Evolutionary conservation across 1,140 invertebrate genomes (phyloP), one percentile per base, ranked within the genome.

Genomic region (Odontomachus brunneus): DNA sequence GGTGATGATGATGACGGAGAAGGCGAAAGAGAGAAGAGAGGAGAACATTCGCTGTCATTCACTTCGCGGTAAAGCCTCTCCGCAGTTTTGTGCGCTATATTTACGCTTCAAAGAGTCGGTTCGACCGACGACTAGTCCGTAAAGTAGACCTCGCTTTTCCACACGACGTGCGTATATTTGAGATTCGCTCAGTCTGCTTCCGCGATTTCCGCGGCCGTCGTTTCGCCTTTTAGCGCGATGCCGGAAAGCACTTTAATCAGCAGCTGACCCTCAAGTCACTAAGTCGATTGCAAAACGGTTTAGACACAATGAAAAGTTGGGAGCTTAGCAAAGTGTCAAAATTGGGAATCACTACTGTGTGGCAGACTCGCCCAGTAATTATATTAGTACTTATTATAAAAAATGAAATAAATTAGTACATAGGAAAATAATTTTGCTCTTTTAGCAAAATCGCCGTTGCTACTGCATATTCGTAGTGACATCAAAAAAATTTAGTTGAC

Each of bases 21-120:
- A 67, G 38, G 69, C 53, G 76, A 69, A 85, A 86, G 63, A 38
- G 62, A 63, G n/a, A n/a, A 72, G 19, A 67, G 29, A 69, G 48
- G 38, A 38, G 33, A 3, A 9, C 17, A 38, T 59, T 29, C 26
- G 38, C 22, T 33, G 33, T 29, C 69, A 63, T 85, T 85, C 76
- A 63, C 33, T 86, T 53, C 49, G 60, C 29, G 75, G 33, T 73
- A 51, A 74, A 86, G 51, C 29, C 84, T 85, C 49, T 55, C 1
- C 12, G 17, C 33, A 19, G 29, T 76, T 76, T 53, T 66, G 19
- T 24, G 74, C 29, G 69, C 49, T 82, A 71, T 75, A 82, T 86
- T 85, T 86, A 82, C 65, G 66, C 55, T 55, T 67, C 53, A 51
- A 74, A 85, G 60, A 63, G 24, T 24, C 67, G 57, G 65, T 14